These are phyloP conservation scores for Pammene fasciana DNA, from an alignment of 2,888 invertebrate genomes.

Conservation along the genomic window DNA sequence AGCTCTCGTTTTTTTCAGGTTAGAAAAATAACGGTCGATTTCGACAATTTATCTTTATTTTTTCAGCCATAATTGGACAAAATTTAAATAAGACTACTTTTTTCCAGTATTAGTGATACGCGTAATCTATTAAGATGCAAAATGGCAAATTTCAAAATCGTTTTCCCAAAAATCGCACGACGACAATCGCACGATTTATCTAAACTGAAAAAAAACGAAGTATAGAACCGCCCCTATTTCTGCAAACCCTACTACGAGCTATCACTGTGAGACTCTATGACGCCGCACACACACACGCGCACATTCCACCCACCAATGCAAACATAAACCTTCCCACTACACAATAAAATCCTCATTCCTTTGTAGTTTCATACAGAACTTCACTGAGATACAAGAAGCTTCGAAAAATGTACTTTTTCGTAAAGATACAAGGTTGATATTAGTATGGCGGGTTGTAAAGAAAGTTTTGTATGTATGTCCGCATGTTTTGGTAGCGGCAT, in stretches of 20 bases:
- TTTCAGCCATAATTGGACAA: too few species aligned
- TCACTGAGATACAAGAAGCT: background rate
- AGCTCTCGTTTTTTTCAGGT: too few species aligned
- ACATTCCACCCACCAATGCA: background rate
- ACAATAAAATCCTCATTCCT: background rate
- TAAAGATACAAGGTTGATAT: background rate
- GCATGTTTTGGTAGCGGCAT: slow-evolving; percentile 48
- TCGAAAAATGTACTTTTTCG: background rate
- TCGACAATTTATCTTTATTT: too few species aligned
- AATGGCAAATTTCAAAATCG: too few species aligned
- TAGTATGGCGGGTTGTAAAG: slow-evolving; percentile 1
- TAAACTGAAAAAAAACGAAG: too few species aligned
- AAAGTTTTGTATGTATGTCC: slow-evolving; percentile 41
- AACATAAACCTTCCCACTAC: background rate
- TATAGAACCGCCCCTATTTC: slow-evolving; percentile 5
- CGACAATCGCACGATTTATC: too few species aligned
- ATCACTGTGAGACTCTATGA: slow-evolving; percentile 43
- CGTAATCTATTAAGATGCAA: too few species aligned
- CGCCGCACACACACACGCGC: slow-evolving; percentile 34
- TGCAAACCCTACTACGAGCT: slow-evolving; percentile 32
- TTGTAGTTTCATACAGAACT: background rate
- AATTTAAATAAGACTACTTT: too few species aligned
- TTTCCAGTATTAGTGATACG: too few species aligned
- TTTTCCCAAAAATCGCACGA: too few species aligned
- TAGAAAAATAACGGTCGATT: too few species aligned